Evolutionary conservation across 2,888 invertebrate species (phyloP).

Genomic region (Notodonta dromedarius): DNA sequence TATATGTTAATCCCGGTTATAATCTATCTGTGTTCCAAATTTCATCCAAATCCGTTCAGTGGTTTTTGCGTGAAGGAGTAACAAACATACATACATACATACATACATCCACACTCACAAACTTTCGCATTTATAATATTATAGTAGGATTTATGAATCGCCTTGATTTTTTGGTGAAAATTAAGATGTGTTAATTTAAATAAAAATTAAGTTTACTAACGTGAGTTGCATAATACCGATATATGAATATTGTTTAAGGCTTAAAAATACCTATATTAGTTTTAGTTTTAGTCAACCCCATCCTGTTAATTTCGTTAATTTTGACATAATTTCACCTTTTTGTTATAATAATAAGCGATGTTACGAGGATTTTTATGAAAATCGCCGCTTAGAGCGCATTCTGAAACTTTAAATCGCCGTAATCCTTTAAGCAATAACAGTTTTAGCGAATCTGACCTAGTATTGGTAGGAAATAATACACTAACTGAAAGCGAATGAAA

Average conservation of each 20-base stretch:
- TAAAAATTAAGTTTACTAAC: too few species aligned
- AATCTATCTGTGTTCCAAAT: too few species aligned
- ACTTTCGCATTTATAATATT: too few species aligned
- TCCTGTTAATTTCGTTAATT: background rate
- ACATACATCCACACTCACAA: too few species aligned
- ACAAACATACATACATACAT: background rate
- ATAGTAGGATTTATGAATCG: too few species aligned
- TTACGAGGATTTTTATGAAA: background rate
- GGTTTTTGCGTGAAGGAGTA: background rate
- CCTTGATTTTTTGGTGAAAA: background rate
- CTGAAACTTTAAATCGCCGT: conserved; percentile 26
- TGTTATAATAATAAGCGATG: background rate
- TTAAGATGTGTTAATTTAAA: too few species aligned
- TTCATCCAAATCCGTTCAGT: background rate
- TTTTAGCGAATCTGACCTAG: conserved; percentile 28
- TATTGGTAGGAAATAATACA: conserved; percentile 13
- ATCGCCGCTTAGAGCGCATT: conserved; percentile 6
- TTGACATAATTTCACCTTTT: background rate
- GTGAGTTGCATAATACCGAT: too few species aligned
- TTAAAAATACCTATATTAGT: too few species aligned
- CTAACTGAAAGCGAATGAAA: conserved; percentile 10
- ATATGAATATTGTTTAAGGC: too few species aligned
- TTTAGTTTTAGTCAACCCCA: too few species aligned
- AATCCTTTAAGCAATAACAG: conserved; percentile 34
- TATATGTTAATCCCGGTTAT: too few species aligned